Base-by-base conservation (phyloP, 92 coral and sea anemone species). In the Palythoa grandiflora region DNA sequence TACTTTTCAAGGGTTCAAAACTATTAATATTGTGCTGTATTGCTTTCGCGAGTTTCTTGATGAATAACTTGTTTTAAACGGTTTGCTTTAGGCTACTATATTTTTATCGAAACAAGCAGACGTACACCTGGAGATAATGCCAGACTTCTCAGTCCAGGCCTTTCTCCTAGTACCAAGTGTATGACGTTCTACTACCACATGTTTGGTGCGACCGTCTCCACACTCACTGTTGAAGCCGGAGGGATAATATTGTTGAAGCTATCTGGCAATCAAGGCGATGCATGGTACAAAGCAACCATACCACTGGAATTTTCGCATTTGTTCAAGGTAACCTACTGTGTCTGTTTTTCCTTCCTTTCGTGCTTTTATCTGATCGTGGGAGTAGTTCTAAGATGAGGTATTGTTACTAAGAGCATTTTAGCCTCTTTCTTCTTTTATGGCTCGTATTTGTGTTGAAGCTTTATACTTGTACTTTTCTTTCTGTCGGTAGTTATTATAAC, bases 281-380 rank as follows among this genome's bases (percentile, higher is more conserved):
- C 47, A 48, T 95, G 98, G 98, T 90, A 91, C 91, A 95, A 90
- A 75, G 98, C 96, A 6, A 93, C 93, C 0, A 89, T 95, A 11
- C 94, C 98, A 1, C 89, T 95, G 80, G 85, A 91, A 63, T 92
- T 73, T 53, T 19, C 86, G 10, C 84, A 73, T 11, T 21, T 71
- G 28, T 95, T 91, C 37, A 79, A 86, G 91, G 98, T 95, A 84
- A 7, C 79, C 80, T 1, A 10, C 20, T 21, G 17, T 75, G 38
- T 10, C 5, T 40, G 1, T 28, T 28, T 13, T 36, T 8, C 50
- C 50, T 44, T 44, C 7, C 50, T 44, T 44, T 44, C 50, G 50
- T 44, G 50, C 50, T 44, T 44, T 44, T 2, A 44, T 44, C 50
- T 44, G 7, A 44, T 44, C 50, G 50, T 44, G 50, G 6, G 50